These are phyloP conservation scores for Drosophila serrata DNA, from an alignment of 1,140 invertebrate genomes.

Conservation along the genomic window DNA sequence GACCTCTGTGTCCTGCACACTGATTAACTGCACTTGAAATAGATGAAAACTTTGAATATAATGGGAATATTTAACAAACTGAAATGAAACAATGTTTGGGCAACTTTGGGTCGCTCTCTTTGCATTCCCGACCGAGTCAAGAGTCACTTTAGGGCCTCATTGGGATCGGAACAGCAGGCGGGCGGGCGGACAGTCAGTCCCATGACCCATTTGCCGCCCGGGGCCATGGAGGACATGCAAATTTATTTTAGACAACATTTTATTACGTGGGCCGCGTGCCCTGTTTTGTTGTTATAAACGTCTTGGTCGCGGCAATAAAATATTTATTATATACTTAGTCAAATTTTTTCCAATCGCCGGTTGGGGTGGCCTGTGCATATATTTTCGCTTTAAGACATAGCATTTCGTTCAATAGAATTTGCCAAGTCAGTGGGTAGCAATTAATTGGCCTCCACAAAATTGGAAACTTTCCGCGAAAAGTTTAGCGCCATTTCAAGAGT, in stretches of 20 bases:
- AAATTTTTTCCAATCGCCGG: conserved; percentile 24
- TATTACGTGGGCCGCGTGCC: conserved; percentile 9
- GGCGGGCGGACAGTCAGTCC: not conserved
- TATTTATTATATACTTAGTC: conserved; percentile 43
- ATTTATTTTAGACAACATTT: conserved; percentile 42
- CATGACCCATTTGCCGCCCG: not conserved
- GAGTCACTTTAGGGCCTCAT: conserved; percentile 44
- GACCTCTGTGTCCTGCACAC: not conserved
- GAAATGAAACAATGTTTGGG: conserved; percentile 15
- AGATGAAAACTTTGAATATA: conserved; percentile 5
- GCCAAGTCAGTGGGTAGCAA: conserved; percentile 61
- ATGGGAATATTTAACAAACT: conserved; percentile 26
- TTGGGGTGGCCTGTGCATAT: conserved; percentile 8
- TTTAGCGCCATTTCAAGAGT: conserved; percentile 46
- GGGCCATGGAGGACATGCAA: conserved; percentile 9
- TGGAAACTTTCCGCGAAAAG: conserved; percentile 44
- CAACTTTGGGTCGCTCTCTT: not conserved
- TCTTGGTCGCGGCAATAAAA: conserved; percentile 25
- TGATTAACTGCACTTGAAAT: conserved; percentile 13
- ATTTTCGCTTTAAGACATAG: conserved; percentile 1
- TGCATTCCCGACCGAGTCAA: not conserved
- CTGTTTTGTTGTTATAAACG: not conserved
- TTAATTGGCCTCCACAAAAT: conserved; percentile 51
- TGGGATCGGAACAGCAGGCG: conserved; percentile 14
- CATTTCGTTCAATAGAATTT: conserved; percentile 29